phyloP scores from a whole-genome alignment of 2,113 vertebrate species.

The Periophthalmus modestus region DNA sequence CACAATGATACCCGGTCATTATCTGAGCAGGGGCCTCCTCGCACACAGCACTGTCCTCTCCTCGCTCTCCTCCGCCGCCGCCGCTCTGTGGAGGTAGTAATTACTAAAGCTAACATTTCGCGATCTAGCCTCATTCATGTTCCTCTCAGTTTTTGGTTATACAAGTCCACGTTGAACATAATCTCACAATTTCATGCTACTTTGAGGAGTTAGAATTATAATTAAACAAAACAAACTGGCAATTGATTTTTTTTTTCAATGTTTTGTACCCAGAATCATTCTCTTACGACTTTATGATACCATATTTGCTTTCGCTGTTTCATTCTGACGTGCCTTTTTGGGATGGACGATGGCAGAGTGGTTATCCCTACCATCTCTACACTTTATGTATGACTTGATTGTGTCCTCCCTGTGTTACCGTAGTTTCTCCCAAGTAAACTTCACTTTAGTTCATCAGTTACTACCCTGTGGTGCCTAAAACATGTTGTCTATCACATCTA shows the following conservation, averaged over 20 bases:
- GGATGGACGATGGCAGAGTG: not conserved
- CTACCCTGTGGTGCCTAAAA: not conserved
- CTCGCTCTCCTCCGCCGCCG: constrained; percentile 14
- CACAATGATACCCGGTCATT: constrained; percentile 80
- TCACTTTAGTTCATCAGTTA: not conserved
- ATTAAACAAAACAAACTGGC: not conserved
- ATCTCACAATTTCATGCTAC: not conserved
- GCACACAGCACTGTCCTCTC: constrained; percentile 71
- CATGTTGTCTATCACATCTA: not conserved
- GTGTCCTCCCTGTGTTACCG: not conserved
- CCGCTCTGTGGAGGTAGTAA: constrained; percentile 76
- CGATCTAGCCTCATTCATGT: constrained; percentile 52
- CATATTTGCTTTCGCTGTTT: not conserved
- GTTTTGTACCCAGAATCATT: not conserved
- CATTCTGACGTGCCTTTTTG: too few species aligned
- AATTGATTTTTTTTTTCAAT: not conserved
- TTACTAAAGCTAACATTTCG: constrained; percentile 78
- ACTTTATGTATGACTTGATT: not conserved
- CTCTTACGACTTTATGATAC: not conserved
- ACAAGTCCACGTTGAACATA: constrained; percentile 25
- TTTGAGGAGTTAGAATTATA: not conserved
- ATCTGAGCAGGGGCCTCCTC: constrained; percentile 76
- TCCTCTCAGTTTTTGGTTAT: constrained; percentile 45
- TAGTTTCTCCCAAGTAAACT: not conserved
- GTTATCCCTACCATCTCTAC: not conserved